These are phyloP conservation scores for Thomomys bottae DNA, from an alignment of 2,113 vertebrate genomes.

Conservation along the genomic window DNA sequence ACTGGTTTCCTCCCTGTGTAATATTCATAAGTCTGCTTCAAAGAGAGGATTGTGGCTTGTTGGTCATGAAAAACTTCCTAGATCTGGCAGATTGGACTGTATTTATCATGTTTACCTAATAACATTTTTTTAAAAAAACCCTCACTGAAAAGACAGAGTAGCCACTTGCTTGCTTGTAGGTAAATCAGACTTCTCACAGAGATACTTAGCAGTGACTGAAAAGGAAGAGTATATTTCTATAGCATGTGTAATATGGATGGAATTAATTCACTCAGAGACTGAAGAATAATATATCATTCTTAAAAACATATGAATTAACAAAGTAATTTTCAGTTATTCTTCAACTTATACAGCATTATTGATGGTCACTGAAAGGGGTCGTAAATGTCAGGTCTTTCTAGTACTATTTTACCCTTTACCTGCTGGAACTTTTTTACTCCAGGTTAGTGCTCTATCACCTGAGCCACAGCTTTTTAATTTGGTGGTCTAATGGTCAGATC, in stretches of 20 bases:
- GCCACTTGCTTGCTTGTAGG: neutral
- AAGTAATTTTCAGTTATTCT: slow-evolving; percentile 20
- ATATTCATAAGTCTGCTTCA: slow-evolving; percentile 59
- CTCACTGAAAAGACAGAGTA: slow-evolving; percentile 12
- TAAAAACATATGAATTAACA: neutral
- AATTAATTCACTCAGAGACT: slow-evolving; percentile 52
- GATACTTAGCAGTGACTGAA: slow-evolving; percentile 25
- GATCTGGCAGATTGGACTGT: slow-evolving; percentile 18
- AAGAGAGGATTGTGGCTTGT: slow-evolving; percentile 38
- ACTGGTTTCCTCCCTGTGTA: slow-evolving; percentile 51
- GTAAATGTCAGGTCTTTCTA: slow-evolving; percentile 51
- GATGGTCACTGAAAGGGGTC: neutral
- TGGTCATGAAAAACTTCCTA: slow-evolving; percentile 58
- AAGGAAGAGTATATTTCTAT: neutral
- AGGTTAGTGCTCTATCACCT: too few relatives aligned
- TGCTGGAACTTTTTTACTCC: too few relatives aligned
- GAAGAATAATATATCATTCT: slow-evolving; percentile 10
- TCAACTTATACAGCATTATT: slow-evolving; percentile 36
- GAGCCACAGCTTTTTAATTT: neutral
- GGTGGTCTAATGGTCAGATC: too few relatives aligned
- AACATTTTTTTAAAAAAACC: slow-evolving; percentile 47
- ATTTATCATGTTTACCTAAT: slow-evolving; percentile 6
- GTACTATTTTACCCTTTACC: slow-evolving; percentile 28
- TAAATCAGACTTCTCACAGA: slow-evolving; percentile 13
- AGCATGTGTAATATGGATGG: neutral